A percentile compares a stretch with the other conserved stretches of the same genome.
phyloP scores from a whole-genome alignment of 2,797 vertebrate genomes.

The Rhadinocentrus ornatus region DNA sequence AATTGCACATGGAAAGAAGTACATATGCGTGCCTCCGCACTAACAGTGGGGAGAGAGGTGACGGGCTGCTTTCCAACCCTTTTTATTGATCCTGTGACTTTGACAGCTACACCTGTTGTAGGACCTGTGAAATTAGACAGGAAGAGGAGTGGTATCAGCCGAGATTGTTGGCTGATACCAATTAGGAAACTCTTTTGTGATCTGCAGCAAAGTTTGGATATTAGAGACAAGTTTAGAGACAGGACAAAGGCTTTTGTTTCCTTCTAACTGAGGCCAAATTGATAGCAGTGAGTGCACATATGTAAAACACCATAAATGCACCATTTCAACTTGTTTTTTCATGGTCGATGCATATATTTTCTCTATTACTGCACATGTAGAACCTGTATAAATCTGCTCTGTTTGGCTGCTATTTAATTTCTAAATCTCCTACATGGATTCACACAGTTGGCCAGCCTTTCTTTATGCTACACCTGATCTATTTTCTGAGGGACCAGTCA shows the following conservation, averaged over 20 bases:
- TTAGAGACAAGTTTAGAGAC: conserved; percentile 29
- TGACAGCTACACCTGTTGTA: conserved; percentile 71
- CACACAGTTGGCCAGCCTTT: conserved; percentile 56
- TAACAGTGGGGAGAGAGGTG: conserved; percentile 49
- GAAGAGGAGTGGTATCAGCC: conserved; percentile 29
- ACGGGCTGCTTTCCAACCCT: conserved; percentile 55
- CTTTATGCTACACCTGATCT: conserved; percentile 72
- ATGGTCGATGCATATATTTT: conserved; percentile 36
- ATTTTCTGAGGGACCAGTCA: conserved; percentile 61
- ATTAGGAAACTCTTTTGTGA: conserved; percentile 63
- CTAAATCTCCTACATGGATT: conserved; percentile 53
- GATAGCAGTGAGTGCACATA: conserved; percentile 13
- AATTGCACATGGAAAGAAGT: conserved; percentile 48
- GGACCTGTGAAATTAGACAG: conserved; percentile 73
- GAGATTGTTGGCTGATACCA: conserved; percentile 55
- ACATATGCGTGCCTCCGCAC: conserved; percentile 18
- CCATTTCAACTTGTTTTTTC: conserved; percentile 5
- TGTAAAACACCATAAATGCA: conserved; percentile 10
- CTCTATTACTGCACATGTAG: conserved; percentile 37
- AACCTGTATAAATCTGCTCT: conserved; percentile 40
- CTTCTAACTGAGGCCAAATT: conserved; percentile 14
- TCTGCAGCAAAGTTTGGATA: conserved; percentile 26
- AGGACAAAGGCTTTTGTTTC: neutral
- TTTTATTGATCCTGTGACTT: conserved; percentile 70
- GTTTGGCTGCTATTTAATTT: conserved; percentile 58